Evolutionary conservation across 2,113 vertebrate genomes (phyloP).

Genomic region (Lepus americanus): DNA sequence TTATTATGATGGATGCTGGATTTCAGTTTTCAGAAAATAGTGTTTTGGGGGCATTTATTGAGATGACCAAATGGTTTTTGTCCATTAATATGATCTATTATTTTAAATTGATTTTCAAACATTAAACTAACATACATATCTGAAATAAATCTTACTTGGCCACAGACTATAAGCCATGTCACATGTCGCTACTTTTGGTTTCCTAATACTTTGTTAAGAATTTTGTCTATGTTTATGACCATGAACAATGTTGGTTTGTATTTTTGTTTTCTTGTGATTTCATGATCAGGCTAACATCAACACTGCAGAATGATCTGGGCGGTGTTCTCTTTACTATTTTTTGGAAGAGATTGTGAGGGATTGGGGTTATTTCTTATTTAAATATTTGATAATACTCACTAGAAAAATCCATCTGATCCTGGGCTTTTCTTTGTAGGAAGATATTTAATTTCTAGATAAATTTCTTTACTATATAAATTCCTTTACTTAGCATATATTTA

Average conservation of each 20-base stretch:
- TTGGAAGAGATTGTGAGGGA: not conserved
- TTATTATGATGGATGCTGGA: not conserved
- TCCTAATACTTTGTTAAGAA: not conserved
- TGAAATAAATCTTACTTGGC: not conserved
- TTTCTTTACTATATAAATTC: not conserved
- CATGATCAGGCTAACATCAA: not conserved
- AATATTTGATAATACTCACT: not conserved
- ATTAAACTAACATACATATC: not conserved
- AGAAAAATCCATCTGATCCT: not conserved
- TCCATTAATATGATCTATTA: not conserved
- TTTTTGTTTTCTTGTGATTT: not conserved
- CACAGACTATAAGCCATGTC: not conserved
- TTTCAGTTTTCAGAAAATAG: slow-evolving; percentile 51
- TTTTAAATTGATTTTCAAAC: not conserved
- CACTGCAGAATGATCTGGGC: not conserved
- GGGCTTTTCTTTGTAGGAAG: not conserved
- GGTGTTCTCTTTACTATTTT: not conserved
- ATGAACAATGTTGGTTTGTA: not conserved
- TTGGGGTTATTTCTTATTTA: slow-evolving; percentile 1
- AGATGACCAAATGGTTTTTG: not conserved
- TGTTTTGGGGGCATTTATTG: not conserved
- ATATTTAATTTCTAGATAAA: not conserved
- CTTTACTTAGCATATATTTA: not conserved
- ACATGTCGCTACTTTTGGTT: not conserved
- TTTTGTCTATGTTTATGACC: not conserved